Evolutionary conservation across 2,797 vertebrate genomes (phyloP).

Genomic region (Falco biarmicus): DNA sequence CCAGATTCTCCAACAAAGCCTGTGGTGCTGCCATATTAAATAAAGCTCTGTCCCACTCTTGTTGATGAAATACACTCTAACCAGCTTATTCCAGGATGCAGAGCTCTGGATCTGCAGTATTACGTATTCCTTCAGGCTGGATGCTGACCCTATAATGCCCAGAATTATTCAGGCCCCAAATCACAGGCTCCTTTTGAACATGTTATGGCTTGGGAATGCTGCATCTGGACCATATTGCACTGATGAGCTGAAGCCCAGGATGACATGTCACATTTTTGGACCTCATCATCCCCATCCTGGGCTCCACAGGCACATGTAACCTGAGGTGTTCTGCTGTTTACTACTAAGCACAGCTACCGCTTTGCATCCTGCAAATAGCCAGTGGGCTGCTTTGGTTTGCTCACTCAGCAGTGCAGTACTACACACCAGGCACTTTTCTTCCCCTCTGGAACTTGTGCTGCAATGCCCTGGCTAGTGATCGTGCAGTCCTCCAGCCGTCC

Average conservation of each 20-base stretch:
- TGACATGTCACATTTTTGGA: neutral
- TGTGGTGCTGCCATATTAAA: neutral
- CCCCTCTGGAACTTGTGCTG: fast-evolving
- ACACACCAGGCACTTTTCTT: neutral
- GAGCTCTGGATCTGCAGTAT: neutral
- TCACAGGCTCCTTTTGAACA: neutral
- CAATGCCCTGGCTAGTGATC: neutral
- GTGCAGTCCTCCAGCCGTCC: neutral
- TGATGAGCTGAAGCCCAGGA: neutral
- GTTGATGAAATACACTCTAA: neutral
- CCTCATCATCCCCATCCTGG: neutral
- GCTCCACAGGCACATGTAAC: neutral
- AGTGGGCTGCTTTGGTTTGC: neutral
- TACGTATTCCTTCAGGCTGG: neutral
- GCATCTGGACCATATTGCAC: neutral
- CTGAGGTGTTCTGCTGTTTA: neutral
- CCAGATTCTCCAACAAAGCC: neutral
- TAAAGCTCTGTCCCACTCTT: neutral
- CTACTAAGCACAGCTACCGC: neutral
- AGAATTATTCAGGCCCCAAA: neutral
- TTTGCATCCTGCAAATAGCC: neutral
- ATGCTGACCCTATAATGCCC: neutral
- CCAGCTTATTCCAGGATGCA: neutral
- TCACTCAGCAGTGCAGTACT: neutral
- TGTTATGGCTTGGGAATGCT: neutral